Evolutionary conservation across 1,140 invertebrate species (phyloP).

Genomic region (Papilio xuthus): DNA sequence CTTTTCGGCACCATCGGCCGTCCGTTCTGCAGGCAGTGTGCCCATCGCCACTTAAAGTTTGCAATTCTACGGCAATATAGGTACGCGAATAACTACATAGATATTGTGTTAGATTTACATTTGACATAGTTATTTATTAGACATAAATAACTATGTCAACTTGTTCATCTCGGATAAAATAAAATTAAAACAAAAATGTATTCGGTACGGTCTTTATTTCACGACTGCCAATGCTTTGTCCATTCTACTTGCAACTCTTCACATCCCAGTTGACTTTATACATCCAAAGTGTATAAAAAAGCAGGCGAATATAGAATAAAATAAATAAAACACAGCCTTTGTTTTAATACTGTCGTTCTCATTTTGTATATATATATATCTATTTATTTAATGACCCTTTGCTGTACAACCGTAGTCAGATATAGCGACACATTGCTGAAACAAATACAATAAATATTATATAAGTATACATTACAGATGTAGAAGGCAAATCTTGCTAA

Average conservation of each 20-base stretch:
- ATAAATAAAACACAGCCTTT: conserved; percentile 43
- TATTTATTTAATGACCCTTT: conserved; percentile 21
- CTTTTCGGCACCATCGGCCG: no score
- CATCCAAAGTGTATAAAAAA: conserved; percentile 16
- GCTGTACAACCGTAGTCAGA: conserved; percentile 51
- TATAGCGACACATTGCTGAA: conserved; percentile 51
- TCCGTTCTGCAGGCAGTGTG: no score
- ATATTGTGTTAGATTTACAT: no score
- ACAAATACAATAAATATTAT: no score
- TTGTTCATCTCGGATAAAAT: no score
- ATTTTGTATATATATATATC: not conserved
- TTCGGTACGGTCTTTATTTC: not conserved
- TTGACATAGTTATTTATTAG: no score
- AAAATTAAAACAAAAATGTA: not conserved
- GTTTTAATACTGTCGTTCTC: conserved; percentile 41
- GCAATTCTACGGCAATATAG: no score
- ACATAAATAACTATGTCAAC: no score
- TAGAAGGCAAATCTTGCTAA: no score
- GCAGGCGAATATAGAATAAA: conserved; percentile 33
- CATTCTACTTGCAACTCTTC: conserved; percentile 13
- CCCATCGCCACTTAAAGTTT: no score
- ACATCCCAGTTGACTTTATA: not conserved
- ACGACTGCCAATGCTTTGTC: not conserved
- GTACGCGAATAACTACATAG: no score
- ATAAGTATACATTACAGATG: no score